phyloP scores from a whole-genome alignment of 2,113 vertebrate species.

The Cottus gobio region DNA sequence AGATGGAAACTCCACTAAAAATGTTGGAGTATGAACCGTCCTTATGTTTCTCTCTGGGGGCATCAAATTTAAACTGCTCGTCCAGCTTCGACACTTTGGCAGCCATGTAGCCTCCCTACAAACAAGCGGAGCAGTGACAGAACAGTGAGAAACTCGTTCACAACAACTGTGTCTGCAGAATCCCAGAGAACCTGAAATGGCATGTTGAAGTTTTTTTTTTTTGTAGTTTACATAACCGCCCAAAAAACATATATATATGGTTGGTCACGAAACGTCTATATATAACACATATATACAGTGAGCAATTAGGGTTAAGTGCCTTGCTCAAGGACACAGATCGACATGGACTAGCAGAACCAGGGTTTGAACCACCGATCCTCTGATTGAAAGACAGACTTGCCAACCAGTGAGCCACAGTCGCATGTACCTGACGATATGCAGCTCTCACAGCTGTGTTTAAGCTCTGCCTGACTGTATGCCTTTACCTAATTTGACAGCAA shows the following conservation, averaged over 20 bases:
- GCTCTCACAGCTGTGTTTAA: neutral
- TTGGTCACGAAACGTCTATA: neutral
- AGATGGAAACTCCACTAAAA: slow-evolving; percentile 94
- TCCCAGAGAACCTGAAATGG: neutral
- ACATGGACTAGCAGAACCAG: too few species aligned
- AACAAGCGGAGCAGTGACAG: neutral
- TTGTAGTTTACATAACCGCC: neutral
- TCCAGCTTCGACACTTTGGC: slow-evolving; percentile 96
- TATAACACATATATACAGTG: neutral
- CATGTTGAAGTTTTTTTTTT: neutral
- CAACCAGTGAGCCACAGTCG: too few species aligned
- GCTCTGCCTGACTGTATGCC: neutral
- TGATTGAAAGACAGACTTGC: too few species aligned
- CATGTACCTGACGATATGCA: neutral
- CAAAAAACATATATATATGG: neutral
- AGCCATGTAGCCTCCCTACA: slow-evolving; percentile 95
- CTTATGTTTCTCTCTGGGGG: slow-evolving; percentile 87
- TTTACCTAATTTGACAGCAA: slow-evolving; percentile 5
- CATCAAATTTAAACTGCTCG: slow-evolving; percentile 92
- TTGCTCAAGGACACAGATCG: too few species aligned
- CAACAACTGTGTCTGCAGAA: neutral
- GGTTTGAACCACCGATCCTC: too few species aligned
- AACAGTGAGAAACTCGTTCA: neutral
- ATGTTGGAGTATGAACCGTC: slow-evolving; percentile 88
- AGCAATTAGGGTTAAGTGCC: too few species aligned